A percentile compares a stretch with the other conserved stretches of the same genome.
phyloP scores from a whole-genome alignment of 2,888 invertebrate genomes.

The Mylabris sibirica region DNA sequence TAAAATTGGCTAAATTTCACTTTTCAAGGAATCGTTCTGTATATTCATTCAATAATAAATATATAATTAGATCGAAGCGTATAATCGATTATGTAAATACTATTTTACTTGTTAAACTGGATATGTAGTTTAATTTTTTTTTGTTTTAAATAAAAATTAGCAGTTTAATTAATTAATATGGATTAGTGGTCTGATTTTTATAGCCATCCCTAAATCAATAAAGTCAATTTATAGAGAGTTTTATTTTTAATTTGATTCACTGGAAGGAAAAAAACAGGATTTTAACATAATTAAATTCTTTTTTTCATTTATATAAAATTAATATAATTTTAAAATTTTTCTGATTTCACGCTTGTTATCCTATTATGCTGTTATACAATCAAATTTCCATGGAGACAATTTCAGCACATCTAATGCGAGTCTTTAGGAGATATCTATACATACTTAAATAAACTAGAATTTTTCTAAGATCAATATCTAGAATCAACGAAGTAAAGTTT shows the following conservation, averaged over 20 bases:
- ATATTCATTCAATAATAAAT: neutral
- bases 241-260: slow-evolving; percentile 12
- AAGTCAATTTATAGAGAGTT: slow-evolving; percentile 21
- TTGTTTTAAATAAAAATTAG: neutral
- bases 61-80: neutral
- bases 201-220: slow-evolving; percentile 23
- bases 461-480: slow-evolving; percentile 9
- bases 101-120: neutral
- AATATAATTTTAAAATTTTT: neutral
- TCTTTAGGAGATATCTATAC: slow-evolving; percentile 30
- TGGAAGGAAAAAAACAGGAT: neutral
- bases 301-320: neutral
- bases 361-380: slow-evolving; percentile 33
- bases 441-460: slow-evolving; percentile 17
- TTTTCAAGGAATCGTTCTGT: too few relatives aligned
- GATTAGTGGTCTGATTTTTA: slow-evolving; percentile 2
- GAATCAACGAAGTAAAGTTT: neutral
- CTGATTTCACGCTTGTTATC: slow-evolving; percentile 2
- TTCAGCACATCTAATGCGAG: slow-evolving; percentile 23
- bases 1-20: too few relatives aligned
- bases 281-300: neutral
- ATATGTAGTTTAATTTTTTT: neutral
- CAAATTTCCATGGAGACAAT: slow-evolving; percentile 29
- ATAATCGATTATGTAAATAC: neutral
- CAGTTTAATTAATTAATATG: neutral